Evolutionary conservation across 2,113 vertebrate genomes (phyloP).

Genomic region (Crotalus horridus): DNA sequence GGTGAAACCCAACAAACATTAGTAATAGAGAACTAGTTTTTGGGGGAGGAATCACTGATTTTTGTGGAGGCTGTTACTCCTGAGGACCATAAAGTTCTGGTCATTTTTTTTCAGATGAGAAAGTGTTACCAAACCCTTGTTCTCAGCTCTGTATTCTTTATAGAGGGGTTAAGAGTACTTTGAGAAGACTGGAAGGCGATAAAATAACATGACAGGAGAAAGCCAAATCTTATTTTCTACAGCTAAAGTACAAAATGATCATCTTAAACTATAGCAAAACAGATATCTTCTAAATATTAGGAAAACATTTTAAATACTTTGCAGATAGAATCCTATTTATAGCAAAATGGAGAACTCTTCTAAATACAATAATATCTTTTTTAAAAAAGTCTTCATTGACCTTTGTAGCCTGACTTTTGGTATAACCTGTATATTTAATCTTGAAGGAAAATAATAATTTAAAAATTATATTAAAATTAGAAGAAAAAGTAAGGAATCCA

Average conservation of each 20-base stretch:
- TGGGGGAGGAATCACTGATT: neutral
- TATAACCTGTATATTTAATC: neutral
- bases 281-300: neutral
- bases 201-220: neutral
- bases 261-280: neutral
- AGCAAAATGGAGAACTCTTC: neutral
- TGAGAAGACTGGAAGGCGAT: neutral
- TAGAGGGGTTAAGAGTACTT: neutral
- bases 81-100: neutral
- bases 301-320: neutral
- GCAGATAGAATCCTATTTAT: neutral
- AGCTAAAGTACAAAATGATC: neutral
- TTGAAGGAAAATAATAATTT: neutral
- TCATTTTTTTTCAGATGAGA: neutral
- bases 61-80: neutral
- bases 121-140: neutral
- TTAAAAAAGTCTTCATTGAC: neutral
- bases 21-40: neutral
- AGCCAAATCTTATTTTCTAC: neutral
- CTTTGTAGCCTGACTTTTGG: neutral
- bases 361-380: neutral
- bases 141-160: neutral
- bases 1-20: neutral
- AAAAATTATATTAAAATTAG: neutral
- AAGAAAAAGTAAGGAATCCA: neutral